Evolutionary conservation across 2,888 invertebrate genomes (phyloP).

Genomic region (Drosophila fungiperda): DNA sequence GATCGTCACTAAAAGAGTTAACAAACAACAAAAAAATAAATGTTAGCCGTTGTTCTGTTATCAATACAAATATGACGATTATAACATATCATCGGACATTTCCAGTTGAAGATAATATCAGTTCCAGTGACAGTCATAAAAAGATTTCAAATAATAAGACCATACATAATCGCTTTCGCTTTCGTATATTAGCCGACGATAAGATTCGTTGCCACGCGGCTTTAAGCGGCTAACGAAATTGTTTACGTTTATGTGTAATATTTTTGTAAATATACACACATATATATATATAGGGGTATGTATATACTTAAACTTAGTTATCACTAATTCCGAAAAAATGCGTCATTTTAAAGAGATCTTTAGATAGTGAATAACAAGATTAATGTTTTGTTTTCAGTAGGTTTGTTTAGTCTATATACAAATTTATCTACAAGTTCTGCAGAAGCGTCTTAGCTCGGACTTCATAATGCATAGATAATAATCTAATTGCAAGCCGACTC

Average conservation of each 20-base stretch:
- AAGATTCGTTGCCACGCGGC: conserved; percentile 36
- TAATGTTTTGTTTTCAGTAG: neutral
- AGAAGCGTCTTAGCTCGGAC: neutral
- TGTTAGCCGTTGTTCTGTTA: neutral
- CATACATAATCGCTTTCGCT: neutral
- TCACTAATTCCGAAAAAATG: neutral
- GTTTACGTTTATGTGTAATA: neutral
- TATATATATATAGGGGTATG: neutral
- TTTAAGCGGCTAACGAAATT: conserved; percentile 1
- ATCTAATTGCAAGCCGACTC: neutral
- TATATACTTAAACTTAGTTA: neutral
- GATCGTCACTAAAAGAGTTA: conserved; percentile 86
- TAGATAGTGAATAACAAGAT: neutral
- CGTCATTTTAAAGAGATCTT: neutral
- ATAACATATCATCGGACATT: conserved; percentile 4
- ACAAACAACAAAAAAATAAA: conserved; percentile 64
- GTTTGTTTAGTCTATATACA: neutral
- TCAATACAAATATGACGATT: neutral
- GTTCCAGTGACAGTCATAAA: conserved; percentile 6
- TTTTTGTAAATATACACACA: neutral
- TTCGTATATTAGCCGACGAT: conserved; percentile 8
- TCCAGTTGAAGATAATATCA: neutral
- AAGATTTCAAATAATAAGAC: conserved; percentile 5
- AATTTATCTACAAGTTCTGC: neutral
- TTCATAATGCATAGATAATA: neutral